A percentile compares a stretch with the other conserved stretches of the same genome.
These are phyloP conservation scores for Mus minutoides DNA, from an alignment of 2,797 vertebrate species.

Conservation along the genomic window DNA sequence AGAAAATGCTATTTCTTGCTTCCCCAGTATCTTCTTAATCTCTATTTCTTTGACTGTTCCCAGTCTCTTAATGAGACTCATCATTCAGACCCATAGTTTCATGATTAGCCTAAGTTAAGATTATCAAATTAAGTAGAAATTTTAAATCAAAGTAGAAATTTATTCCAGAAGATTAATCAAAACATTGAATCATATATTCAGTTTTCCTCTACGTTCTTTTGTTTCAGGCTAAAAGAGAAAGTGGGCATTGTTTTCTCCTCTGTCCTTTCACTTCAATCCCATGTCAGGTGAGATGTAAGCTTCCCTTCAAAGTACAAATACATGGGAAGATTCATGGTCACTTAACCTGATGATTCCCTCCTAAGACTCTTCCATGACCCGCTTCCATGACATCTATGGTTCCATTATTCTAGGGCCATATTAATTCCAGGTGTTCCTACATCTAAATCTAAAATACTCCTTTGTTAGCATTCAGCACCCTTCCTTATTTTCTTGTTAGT, in stretches of 20 bases:
- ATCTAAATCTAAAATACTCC: background rate
- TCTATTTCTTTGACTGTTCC: background rate
- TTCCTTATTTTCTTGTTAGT: background rate
- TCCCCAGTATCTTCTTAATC: background rate
- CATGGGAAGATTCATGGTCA: background rate
- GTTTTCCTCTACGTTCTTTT: background rate
- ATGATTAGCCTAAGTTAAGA: background rate
- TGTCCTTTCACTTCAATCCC: background rate
- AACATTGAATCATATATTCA: background rate
- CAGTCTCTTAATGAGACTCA: background rate
- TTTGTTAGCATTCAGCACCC: background rate
- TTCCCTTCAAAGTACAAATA: background rate
- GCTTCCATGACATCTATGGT: background rate
- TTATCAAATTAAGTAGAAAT: background rate
- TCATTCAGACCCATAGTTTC: background rate
- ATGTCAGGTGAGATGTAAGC: background rate
- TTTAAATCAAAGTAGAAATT: constrained; percentile 1
- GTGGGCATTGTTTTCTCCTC: background rate
- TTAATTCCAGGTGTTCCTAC: background rate
- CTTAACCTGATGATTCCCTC: background rate
- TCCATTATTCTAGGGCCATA: background rate
- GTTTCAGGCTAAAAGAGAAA: background rate
- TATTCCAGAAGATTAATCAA: background rate
- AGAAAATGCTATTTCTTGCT: background rate
- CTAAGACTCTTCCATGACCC: background rate